phyloP scores from a whole-genome alignment of 2,113 vertebrate species.

The Thamnophis sirtalis region DNA sequence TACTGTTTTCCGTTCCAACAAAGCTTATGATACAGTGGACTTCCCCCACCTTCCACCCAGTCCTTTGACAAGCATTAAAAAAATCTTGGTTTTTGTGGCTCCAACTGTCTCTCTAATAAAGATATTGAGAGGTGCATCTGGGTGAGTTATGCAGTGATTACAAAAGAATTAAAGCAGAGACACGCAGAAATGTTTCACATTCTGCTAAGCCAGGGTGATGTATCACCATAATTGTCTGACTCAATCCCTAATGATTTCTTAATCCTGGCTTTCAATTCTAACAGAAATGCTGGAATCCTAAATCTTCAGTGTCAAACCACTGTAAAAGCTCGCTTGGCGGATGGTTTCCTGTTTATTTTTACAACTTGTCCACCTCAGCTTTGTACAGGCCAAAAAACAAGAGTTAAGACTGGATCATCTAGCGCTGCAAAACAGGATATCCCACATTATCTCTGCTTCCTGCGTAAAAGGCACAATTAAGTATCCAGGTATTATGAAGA shows the following conservation, averaged over 20 bases:
- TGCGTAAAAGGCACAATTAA: neutral
- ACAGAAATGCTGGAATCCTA: neutral
- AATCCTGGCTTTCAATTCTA: neutral
- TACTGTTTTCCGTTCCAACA: neutral
- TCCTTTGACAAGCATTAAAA: neutral
- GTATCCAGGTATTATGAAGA: neutral
- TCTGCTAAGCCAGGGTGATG: neutral
- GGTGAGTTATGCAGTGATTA: neutral
- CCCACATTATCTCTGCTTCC: neutral
- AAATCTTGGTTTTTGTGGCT: neutral
- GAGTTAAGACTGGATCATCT: neutral
- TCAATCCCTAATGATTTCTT: neutral
- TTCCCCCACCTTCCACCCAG: neutral
- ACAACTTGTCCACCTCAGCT: neutral
- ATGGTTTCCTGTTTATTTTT: neutral
- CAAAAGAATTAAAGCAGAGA: neutral
- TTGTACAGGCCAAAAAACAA: neutral
- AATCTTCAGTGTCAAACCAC: neutral
- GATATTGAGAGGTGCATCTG: neutral
- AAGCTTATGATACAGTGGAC: neutral
- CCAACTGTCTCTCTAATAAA: neutral
- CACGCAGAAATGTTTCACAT: neutral
- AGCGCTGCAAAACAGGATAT: conserved; percentile 19
- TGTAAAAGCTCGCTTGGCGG: neutral
- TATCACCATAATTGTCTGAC: neutral